These are phyloP conservation scores for Haemorhous mexicanus DNA, from an alignment of 2,113 vertebrate species.

Conservation along the genomic window DNA sequence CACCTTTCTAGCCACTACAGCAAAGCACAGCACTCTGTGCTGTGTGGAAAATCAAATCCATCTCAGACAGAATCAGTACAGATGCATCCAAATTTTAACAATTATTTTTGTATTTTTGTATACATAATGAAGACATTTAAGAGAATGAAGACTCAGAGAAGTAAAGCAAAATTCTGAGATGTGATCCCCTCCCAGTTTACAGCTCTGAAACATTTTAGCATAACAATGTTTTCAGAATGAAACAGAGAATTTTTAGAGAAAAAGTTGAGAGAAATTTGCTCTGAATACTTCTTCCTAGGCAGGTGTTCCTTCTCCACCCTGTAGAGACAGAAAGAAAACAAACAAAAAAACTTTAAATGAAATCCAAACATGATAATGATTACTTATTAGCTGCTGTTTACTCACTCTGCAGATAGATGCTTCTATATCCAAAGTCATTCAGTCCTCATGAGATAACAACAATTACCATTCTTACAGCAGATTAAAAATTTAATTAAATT, in stretches of 20 bases:
- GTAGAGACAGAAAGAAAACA: not conserved
- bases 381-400: slow-evolving; percentile 53
- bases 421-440: slow-evolving; percentile 42
- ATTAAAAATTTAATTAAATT: slow-evolving; percentile 8
- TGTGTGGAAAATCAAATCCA: not conserved
- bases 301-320: slow-evolving; percentile 30
- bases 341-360: slow-evolving; percentile 21
- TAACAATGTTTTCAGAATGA: not conserved
- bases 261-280: not conserved
- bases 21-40: not conserved
- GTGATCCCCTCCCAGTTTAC: not conserved
- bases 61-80: not conserved
- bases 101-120: not conserved
- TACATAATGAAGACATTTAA: not conserved
- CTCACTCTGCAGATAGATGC: slow-evolving; percentile 45
- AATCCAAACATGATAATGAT: slow-evolving; percentile 36
- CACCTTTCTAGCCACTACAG: not conserved
- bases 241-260: not conserved
- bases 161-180: not conserved
- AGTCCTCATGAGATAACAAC: slow-evolving; percentile 21
- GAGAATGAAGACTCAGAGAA: not conserved
- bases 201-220: not conserved
- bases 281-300: not conserved
- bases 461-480: slow-evolving; percentile 23
- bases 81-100: not conserved